Evolutionary conservation across 2,888 invertebrate genomes (phyloP).

Genomic region (Meandrusa payeni): DNA sequence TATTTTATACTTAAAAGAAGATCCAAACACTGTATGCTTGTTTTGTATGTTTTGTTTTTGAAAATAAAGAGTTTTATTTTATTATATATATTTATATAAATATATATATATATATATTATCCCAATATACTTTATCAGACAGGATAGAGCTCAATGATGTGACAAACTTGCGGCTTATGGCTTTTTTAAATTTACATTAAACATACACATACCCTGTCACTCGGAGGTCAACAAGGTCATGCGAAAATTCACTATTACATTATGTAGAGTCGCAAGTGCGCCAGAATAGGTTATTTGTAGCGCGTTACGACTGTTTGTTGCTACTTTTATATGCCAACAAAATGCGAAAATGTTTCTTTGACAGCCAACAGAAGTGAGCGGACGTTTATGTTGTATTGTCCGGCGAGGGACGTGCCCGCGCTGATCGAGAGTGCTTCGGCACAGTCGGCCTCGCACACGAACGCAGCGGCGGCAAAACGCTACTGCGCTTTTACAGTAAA

Average conservation of each 20-base stretch:
- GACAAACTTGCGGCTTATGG: too few species aligned
- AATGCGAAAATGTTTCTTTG: slow-evolving; percentile 57
- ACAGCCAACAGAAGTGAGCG: slow-evolving; percentile 50
- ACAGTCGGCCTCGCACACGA: slow-evolving; percentile 42
- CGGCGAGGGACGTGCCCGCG: slow-evolving; percentile 44
- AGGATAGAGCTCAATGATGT: too few species aligned
- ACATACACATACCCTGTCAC: too few species aligned
- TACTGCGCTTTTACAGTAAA: slow-evolving; percentile 42
- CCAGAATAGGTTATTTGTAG: slow-evolving; percentile 47
- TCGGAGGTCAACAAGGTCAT: slow-evolving; percentile 33
- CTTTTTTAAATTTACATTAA: too few species aligned
- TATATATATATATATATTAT: too few species aligned
- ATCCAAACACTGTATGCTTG: too few species aligned
- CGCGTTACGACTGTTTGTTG: slow-evolving; percentile 63
- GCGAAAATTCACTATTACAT: slow-evolving; percentile 40
- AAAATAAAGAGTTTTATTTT: too few species aligned
- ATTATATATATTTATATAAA: too few species aligned
- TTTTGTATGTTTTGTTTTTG: too few species aligned
- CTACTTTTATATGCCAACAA: slow-evolving; percentile 45
- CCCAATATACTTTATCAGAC: too few species aligned
- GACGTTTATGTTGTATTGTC: slow-evolving; percentile 71
- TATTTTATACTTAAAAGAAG: too few species aligned
- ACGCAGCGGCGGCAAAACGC: slow-evolving; percentile 29
- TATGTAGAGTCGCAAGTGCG: slow-evolving; percentile 32
- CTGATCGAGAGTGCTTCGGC: slow-evolving; percentile 51